A percentile compares a stretch with the other conserved stretches of the same genome.
These are phyloP conservation scores for Prionace glauca DNA, from an alignment of 2,797 vertebrate species.

Conservation along the genomic window DNA sequence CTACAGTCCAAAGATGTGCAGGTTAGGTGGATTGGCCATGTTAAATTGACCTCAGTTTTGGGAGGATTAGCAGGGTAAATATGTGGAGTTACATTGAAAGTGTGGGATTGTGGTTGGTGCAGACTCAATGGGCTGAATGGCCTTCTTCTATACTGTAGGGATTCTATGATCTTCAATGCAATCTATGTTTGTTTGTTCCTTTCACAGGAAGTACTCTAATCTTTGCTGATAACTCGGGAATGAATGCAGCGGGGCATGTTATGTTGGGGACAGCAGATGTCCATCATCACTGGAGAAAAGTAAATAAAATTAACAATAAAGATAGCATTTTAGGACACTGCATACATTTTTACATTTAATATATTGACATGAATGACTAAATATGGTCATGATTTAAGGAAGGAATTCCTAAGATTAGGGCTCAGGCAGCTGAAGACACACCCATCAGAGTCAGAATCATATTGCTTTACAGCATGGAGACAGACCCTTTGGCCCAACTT, in stretches of 20 bases:
- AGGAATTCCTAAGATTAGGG: background rate
- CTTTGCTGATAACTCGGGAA: conserved; percentile 84
- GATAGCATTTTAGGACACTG: background rate
- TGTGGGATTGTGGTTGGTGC: no score
- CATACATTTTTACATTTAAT: background rate
- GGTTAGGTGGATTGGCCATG: no score
- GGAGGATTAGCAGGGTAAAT: no score
- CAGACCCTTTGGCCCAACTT: no score
- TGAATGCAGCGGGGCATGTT: conserved; percentile 82
- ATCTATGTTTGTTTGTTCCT: background rate
- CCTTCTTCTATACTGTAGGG: no score
- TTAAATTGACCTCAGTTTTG: no score
- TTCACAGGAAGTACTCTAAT: conserved; percentile 71
- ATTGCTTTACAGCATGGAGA: no score
- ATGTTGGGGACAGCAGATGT: conserved; percentile 94
- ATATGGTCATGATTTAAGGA: background rate
- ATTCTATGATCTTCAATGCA: background rate
- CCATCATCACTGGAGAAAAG: conserved; percentile 90
- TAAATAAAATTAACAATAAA: conserved; percentile 53
- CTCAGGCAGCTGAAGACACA: background rate
- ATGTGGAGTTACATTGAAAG: no score
- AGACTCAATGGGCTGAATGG: no score
- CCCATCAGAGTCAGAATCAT: no score
- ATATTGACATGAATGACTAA: background rate
- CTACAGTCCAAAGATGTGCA: no score